Base-by-base conservation (phyloP, 2,113 vertebrate species). In the Siniperca chuatsi region DNA sequence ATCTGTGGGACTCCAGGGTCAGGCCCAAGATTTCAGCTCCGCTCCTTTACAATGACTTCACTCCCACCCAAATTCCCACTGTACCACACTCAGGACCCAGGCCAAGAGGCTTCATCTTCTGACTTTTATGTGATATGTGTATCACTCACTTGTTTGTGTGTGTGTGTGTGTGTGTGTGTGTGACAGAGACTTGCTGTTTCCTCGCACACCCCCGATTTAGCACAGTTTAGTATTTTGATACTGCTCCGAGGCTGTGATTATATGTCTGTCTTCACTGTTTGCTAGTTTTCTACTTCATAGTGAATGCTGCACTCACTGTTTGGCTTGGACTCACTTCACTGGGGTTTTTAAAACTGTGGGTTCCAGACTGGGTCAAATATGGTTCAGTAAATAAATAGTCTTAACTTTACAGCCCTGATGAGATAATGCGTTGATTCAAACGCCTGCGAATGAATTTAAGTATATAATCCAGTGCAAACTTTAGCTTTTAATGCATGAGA, bases 1-100 rank as follows among this genome's bases (percentile, higher is more conserved):
- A 96, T 95, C 95, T 92, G 84, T 44, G 86, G 92, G 91, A 93
- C 86, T 92, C 91, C 82, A 21, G 52, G 83, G 89, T 92, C 93
- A 87, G 91, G 84, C 92, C 92, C 84, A 40, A 90, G 88, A 91
- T 90, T 88, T 93, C 86, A 88, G 91, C 93, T 93, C 83, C n/a
- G 52, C 83, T 86, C 79, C 88, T 85, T 73, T 67, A 90, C 92
- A 91, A 87, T 90, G 94, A 95, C 91, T 92, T 92, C 92, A 90
- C 87, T 90, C 84, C 87, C 87, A 37, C 84, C 74, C 65, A 71
- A 80, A 84, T 71, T 74, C 90, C 85, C 77, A 54, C 66, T 12
- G 73, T 79, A 79, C 79, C 79, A 70, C 89, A 89, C 37, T 75
- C 23, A n/a, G 79, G 80, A 46, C 52, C 23, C 2, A 15, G 5